Evolutionary conservation across 2,113 vertebrate genomes (phyloP).

Genomic region (Phalacrocorax pelagicus): DNA sequence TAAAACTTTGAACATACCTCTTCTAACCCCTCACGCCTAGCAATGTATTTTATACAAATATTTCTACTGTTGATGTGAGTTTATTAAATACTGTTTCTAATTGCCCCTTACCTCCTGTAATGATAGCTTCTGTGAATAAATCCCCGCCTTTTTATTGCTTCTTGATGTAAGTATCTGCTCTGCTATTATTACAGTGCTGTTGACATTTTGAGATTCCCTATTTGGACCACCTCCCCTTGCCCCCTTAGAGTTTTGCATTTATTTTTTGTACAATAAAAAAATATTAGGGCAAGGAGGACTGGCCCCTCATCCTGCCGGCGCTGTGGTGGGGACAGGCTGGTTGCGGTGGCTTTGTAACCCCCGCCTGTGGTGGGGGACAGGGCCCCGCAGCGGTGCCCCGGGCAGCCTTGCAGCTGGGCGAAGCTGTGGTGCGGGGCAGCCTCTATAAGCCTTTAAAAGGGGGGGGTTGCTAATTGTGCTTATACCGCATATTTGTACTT

Average conservation of each 20-base stretch:
- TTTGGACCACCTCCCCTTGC: not conserved
- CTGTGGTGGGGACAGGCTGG: not conserved
- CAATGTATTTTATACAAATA: not conserved
- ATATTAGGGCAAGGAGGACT: not conserved
- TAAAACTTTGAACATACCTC: not conserved
- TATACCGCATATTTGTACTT: not conserved
- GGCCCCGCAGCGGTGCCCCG: fast-evolving
- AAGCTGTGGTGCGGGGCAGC: not conserved
- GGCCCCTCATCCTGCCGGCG: fast-evolving
- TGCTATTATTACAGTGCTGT: not conserved
- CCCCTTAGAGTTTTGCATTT: not conserved
- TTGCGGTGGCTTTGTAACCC: not conserved
- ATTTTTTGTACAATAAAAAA: not conserved
- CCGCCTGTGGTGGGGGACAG: not conserved
- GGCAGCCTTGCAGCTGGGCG: not conserved
- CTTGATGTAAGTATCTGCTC: not conserved
- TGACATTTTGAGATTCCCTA: not conserved
- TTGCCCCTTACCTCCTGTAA: not conserved
- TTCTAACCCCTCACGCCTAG: not conserved
- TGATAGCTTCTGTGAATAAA: not conserved
- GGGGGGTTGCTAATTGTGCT: not conserved
- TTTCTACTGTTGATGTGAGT: not conserved
- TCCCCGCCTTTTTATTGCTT: not conserved
- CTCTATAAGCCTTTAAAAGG: not conserved
- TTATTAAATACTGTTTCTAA: not conserved